Percentiles rank a stretch among this genome's conserved stretches.
Conservation (phyloP, 2,113 vertebrate genomes). For the Rhizomys pruinosus region DNA sequence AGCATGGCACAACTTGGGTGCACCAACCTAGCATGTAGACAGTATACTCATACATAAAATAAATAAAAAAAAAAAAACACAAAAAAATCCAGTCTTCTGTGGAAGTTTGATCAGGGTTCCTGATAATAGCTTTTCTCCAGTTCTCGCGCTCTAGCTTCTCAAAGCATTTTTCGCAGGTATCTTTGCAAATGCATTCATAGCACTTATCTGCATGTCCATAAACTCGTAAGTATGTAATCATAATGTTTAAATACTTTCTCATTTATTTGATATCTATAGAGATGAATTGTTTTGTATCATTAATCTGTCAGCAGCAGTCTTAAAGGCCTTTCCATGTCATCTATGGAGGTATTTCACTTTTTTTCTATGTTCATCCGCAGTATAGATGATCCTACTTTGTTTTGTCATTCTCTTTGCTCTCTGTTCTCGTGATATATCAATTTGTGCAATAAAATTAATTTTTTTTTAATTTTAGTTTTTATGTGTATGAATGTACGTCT, state of each 20-base stretch:
- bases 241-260: background rate
- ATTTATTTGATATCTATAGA: too few relatives aligned
- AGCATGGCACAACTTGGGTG: too few relatives aligned
- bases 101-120: slow-evolving; percentile 22
- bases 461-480: too few relatives aligned
- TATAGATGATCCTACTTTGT: too few relatives aligned
- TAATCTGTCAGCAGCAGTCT: slow-evolving; percentile 27
- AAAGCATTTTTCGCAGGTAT: slow-evolving; percentile 14
- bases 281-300: slow-evolving; percentile 35
- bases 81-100: slow-evolving; percentile 12
- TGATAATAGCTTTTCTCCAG: slow-evolving; percentile 30
- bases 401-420: too few relatives aligned
- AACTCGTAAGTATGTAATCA: background rate
- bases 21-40: too few relatives aligned
- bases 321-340: slow-evolving; percentile 28
- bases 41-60: too few relatives aligned
- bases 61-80: too few relatives aligned
- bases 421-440: too few relatives aligned
- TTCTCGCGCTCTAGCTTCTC: background rate
- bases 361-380: slow-evolving; percentile 21
- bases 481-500: too few relatives aligned
- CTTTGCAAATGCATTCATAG: slow-evolving; percentile 51
- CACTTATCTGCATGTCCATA: background rate
- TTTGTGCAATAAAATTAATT: too few relatives aligned
- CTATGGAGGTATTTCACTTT: slow-evolving; percentile 21